These are phyloP conservation scores for Cololabis saira DNA, from an alignment of 2,113 vertebrate genomes.

Conservation along the genomic window DNA sequence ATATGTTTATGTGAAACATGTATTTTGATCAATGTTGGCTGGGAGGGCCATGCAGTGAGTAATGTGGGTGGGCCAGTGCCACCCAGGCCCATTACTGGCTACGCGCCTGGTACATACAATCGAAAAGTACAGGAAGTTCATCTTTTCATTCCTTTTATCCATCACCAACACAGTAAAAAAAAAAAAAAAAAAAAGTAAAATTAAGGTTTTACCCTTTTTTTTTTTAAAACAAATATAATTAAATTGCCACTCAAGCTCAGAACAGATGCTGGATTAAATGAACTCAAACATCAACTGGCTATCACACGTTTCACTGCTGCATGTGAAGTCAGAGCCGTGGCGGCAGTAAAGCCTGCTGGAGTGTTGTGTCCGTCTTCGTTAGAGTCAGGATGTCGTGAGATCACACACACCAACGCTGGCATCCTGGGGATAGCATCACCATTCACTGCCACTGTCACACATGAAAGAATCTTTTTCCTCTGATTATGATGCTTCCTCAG, in stretches of 20 bases:
- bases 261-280: neutral
- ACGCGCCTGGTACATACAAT: too few relatives aligned
- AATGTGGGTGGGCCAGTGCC: too few relatives aligned
- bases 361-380: conserved; percentile 27
- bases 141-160: too few relatives aligned
- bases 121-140: too few relatives aligned
- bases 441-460: conserved; percentile 46
- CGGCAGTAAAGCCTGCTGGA: conserved; percentile 4
- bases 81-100: too few relatives aligned
- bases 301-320: neutral
- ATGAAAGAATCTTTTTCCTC: conserved; percentile 16
- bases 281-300: conserved; percentile 1
- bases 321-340: neutral
- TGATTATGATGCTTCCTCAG: conserved; percentile 11
- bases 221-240: too few relatives aligned
- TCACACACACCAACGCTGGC: conserved; percentile 10
- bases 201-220: neutral
- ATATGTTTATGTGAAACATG: too few relatives aligned
- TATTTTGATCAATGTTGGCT: too few relatives aligned
- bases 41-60: too few relatives aligned
- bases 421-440: conserved; percentile 32
- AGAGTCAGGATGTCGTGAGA: conserved; percentile 39
- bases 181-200: too few relatives aligned
- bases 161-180: too few relatives aligned
- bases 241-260: too few relatives aligned